Conservation (phyloP, 2,888 invertebrate genomes). For the Drosophila robusta region DNA sequence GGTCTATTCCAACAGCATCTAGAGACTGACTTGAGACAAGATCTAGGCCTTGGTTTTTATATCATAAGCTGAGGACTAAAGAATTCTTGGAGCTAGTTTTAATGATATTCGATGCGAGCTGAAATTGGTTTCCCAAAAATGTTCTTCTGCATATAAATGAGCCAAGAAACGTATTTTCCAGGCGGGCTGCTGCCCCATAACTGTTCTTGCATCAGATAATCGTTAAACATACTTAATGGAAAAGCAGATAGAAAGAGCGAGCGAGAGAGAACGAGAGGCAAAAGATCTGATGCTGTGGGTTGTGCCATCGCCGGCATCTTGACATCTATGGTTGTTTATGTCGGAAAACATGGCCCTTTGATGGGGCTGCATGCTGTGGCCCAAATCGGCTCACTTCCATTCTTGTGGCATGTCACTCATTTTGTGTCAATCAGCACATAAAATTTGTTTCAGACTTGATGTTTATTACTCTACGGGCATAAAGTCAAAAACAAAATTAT, state of each 20-base stretch:
- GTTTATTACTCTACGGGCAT: slow-evolving; percentile 38
- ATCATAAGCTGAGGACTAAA: slow-evolving; percentile 14
- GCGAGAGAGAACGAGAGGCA: not conserved
- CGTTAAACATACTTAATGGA: slow-evolving; percentile 18
- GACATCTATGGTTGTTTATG: slow-evolving; percentile 53
- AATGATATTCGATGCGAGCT: slow-evolving; percentile 26
- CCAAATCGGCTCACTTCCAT: slow-evolving; percentile 24
- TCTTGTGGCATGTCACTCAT: slow-evolving; percentile 21
- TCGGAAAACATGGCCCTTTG: slow-evolving; percentile 11
- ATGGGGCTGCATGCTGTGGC: slow-evolving; percentile 7
- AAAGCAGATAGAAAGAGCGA: not conserved
- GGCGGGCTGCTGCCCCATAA: slow-evolving; percentile 40
- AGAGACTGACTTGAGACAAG: slow-evolving; percentile 44
- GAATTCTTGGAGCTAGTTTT: slow-evolving; percentile 5
- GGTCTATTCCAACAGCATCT: slow-evolving; percentile 63
- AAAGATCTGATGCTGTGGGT: slow-evolving; percentile 21
- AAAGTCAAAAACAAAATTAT: not conserved
- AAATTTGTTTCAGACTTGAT: slow-evolving; percentile 33
- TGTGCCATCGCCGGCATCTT: slow-evolving; percentile 15
- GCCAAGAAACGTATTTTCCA: slow-evolving; percentile 35
- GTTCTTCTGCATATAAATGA: slow-evolving; percentile 46
- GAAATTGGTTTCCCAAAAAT: slow-evolving; percentile 9
- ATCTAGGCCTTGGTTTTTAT: slow-evolving; percentile 46
- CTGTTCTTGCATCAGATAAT: slow-evolving; percentile 57
- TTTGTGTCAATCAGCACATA: slow-evolving; percentile 59